Conservation (phyloP, 2,113 vertebrate species). For the Ammodytes dubius region DNA sequence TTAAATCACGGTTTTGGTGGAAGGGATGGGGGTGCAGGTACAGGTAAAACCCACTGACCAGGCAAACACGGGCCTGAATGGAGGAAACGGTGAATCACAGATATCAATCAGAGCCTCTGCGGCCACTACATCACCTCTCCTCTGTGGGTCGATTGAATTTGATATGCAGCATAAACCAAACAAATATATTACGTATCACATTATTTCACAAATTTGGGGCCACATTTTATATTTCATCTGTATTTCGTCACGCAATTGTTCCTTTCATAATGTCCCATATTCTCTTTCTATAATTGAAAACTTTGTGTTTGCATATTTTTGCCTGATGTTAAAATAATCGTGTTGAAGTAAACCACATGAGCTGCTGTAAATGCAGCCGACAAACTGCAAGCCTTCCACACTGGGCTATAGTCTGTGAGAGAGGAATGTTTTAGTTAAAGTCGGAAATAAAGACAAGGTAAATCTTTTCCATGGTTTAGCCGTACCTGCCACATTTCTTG, state of each 20-base stretch:
- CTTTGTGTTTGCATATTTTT: background rate
- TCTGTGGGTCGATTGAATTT: background rate
- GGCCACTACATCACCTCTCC: constrained; percentile 42
- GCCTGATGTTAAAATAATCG: no score
- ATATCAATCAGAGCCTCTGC: constrained; percentile 62
- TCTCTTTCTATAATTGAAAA: background rate
- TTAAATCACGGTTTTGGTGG: constrained; percentile 26
- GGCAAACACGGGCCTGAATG: background rate
- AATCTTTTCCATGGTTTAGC: background rate
- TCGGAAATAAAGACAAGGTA: background rate
- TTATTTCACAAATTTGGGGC: background rate
- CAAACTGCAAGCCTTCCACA: background rate
- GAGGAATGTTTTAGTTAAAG: background rate
- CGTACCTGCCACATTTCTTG: constrained; percentile 96
- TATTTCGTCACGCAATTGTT: background rate
- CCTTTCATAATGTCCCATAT: background rate
- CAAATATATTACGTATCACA: background rate
- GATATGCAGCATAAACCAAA: background rate
- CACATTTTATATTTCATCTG: no score
- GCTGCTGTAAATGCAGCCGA: background rate
- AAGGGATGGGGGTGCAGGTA: background rate
- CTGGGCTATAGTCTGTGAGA: background rate
- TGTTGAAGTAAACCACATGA: background rate
- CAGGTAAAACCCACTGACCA: constrained; percentile 10
- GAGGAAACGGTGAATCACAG: constrained; percentile 45